Base-by-base conservation (phyloP, 2,797 vertebrate genomes). In the Microctenopoma steveboyesi region DNA sequence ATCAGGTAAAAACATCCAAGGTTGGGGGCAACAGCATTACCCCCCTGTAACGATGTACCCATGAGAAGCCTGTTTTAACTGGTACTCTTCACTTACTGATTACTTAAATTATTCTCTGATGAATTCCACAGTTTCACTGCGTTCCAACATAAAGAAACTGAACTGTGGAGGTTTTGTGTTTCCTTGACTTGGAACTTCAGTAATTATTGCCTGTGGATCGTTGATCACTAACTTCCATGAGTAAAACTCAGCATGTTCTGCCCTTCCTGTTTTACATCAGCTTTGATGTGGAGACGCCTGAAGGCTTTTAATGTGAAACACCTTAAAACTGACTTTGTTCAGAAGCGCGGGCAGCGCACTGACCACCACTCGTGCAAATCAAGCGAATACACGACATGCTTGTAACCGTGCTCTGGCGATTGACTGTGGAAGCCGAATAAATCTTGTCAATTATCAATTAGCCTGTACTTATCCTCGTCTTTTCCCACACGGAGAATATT, bases 371-470 rank as follows among this genome's bases (percentile, higher is more conserved):
- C 10, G 48, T 73, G 59, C 52, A 59, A 76, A 82, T 68, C 30
- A 72, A 71, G 79, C 33, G 75, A 39, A 76, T 51, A 65, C 40
- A 39, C 22, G 46, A 59, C 43, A 54, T 69, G 72, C 69, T 74
- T 82, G 64, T 65, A 62, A 81, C 33, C 71, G 40, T 78, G 66
- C 37, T 43, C 69, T 14, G 53, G 58, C 88, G 87, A 90, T 88
- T 87, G 78, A 88, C 83, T 81, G 79, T 68, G 64, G 74, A 82
- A 70, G 60, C 64, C 66, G 70, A 89, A 88, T 88, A 82, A 76
- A 87, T 86, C 76, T 78, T 79, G 79, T 73, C 76, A 82, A 83
- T 83, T 84, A 88, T 91, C 89, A 91, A 79, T 90, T 85, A 85
- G 74, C 59, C 72, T 10, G 28, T 51, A 46, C 74, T 82, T 82